Conservation (phyloP, 2,888 invertebrate genomes). For the Chaetogeoica ovagalla region DNA sequence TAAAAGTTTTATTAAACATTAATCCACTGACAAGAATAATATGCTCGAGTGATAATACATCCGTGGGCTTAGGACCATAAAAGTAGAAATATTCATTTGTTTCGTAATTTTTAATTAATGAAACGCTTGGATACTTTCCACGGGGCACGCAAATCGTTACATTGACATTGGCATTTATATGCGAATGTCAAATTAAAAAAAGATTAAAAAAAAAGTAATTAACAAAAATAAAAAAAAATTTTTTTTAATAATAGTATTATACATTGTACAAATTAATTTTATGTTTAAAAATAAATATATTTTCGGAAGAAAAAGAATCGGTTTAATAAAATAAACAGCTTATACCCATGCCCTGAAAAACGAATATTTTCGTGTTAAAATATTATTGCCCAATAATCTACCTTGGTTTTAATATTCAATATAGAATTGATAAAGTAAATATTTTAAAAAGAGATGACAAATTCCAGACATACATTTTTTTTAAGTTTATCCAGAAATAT, state of each 20-base stretch:
- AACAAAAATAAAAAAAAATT: not conserved
- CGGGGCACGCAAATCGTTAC: not conserved
- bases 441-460: no score
- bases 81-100: conserved; percentile 15
- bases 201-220: not conserved
- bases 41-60: conserved; percentile 13
- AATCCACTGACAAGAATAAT: not conserved
- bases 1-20: conserved; percentile 9
- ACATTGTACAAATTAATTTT: not conserved
- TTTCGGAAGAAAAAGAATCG: not conserved
- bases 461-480: no score
- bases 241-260: not conserved
- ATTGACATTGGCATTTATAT: not conserved
- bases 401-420: no score
- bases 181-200: not conserved
- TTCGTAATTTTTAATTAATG: conserved; percentile 22
- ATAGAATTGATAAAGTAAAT: no score
- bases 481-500: no score
- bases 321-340: no score
- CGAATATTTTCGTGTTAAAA: no score
- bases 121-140: not conserved
- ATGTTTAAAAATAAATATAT: not conserved
- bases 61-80: not conserved
- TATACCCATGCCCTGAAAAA: no score
- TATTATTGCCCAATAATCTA: no score